Conservation (phyloP, 64 coral and sea anemone species). For the Dendrophyllia cribrosa region DNA sequence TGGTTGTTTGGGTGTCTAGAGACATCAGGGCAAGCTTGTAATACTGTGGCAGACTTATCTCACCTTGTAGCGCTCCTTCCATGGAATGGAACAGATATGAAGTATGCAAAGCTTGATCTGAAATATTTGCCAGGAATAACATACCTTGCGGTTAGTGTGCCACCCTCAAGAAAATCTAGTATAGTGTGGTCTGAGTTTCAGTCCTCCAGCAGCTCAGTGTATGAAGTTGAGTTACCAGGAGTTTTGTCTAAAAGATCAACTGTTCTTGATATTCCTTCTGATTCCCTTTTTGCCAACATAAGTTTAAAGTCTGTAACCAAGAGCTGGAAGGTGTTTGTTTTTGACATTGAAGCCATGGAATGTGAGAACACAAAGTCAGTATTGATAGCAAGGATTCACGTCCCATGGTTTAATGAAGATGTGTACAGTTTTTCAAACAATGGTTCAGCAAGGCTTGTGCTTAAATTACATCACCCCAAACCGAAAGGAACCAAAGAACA, state of each 20-base stretch:
- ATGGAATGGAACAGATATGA: slow-evolving; percentile 51
- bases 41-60: slow-evolving; percentile 46
- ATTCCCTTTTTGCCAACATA: slow-evolving; percentile 75
- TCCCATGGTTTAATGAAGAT: slow-evolving; percentile 97
- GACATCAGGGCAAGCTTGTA: slow-evolving; percentile 70
- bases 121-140: slow-evolving; percentile 46
- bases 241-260: slow-evolving; percentile 53
- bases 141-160: slow-evolving; percentile 76
- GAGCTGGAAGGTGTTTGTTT: slow-evolving; percentile 86
- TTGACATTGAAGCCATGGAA: slow-evolving; percentile 55
- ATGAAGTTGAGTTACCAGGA: slow-evolving; percentile 69
- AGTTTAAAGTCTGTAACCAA: slow-evolving; percentile 75
- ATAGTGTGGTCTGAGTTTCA: slow-evolving; percentile 76
- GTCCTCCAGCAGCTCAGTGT: slow-evolving; percentile 23
- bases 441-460: slow-evolving; percentile 63
- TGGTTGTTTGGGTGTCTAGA: slow-evolving; percentile 86
- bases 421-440: slow-evolving; percentile 64
- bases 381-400: slow-evolving; percentile 76
- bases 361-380: slow-evolving; percentile 63
- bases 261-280: slow-evolving; percentile 51
- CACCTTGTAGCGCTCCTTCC: slow-evolving; percentile 61
- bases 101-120: slow-evolving; percentile 59
- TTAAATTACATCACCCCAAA: slow-evolving; percentile 87
- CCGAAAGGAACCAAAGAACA: slow-evolving; percentile 60
- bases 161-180: slow-evolving; percentile 29